Percentiles rank a stretch among this genome's conserved stretches.
These are phyloP conservation scores for Drosophila baimaii DNA, from an alignment of 1,140 invertebrate genomes.

Conservation along the genomic window DNA sequence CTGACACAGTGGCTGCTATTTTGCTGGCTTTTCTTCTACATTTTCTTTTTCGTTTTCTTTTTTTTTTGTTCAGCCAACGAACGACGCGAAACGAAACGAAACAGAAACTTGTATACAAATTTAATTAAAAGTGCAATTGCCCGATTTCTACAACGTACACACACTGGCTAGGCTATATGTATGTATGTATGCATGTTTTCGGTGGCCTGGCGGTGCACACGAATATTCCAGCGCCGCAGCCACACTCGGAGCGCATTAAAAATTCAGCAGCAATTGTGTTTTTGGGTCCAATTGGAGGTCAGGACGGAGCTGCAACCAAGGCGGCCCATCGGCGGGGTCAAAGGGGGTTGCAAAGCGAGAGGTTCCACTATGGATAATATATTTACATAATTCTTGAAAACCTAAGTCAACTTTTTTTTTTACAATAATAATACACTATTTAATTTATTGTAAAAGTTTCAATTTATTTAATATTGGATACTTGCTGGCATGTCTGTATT, in stretches of 20 bases:
- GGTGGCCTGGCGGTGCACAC: neutral
- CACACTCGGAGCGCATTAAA: conserved; percentile 62
- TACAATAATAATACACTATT: too few relatives aligned
- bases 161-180: neutral
- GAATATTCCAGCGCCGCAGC: conserved; percentile 25
- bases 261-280: conserved; percentile 73
- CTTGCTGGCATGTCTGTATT: too few relatives aligned
- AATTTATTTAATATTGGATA: too few relatives aligned
- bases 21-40: neutral
- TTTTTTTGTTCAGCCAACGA: neutral
- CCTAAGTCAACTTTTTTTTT: too few relatives aligned
- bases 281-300: conserved; percentile 67
- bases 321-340: conserved; percentile 20
- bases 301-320: conserved; percentile 8
- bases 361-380: neutral
- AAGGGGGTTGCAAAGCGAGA: neutral
- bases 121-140: conserved; percentile 70
- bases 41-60: neutral
- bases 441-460: too few relatives aligned
- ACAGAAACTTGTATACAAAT: conserved; percentile 58
- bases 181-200: conserved; percentile 6
- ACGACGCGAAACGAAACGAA: conserved; percentile 23
- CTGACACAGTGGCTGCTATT: conserved; percentile 31
- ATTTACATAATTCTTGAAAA: too few relatives aligned
- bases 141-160: conserved; percentile 45